These are phyloP conservation scores for Brevipalpus yothersi DNA, from an alignment of 1,140 invertebrate genomes.

Conservation along the genomic window DNA sequence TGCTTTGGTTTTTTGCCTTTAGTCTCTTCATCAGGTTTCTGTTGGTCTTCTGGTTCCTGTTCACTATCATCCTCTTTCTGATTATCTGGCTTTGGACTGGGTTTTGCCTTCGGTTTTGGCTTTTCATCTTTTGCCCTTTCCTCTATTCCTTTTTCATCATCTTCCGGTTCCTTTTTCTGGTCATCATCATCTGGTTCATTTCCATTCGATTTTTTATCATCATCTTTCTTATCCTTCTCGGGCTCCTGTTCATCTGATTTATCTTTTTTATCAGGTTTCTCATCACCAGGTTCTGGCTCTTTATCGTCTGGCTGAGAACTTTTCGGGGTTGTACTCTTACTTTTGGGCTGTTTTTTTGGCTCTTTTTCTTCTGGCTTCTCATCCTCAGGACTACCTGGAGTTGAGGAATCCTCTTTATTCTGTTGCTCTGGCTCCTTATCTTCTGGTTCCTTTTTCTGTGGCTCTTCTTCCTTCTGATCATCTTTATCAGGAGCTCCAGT, in stretches of 20 bases:
- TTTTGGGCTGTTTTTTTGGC: no score
- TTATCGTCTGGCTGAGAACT: not conserved
- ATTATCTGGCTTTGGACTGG: not conserved
- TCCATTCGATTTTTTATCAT: no score
- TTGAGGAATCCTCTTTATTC: not conserved
- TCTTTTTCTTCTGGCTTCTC: no score
- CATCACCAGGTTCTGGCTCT: not conserved
- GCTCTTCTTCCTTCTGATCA: not conserved
- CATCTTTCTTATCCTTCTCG: not conserved
- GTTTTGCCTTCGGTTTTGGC: not conserved
- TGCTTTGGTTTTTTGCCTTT: not conserved
- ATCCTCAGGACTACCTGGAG: conserved; percentile 14
- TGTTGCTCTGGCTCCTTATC: not conserved
- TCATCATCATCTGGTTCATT: not conserved
- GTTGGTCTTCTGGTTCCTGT: not conserved
- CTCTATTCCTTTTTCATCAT: not conserved
- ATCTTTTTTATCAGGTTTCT: not conserved
- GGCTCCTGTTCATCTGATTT: not conserved
- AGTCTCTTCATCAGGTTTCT: not conserved
- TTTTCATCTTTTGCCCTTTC: not conserved
- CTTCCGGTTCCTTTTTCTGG: not conserved
- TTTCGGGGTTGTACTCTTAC: not conserved
- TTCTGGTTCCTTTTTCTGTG: not conserved
- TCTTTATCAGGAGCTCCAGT: not conserved
- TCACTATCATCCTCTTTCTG: not conserved